Evolutionary conservation across 1,140 invertebrate genomes (phyloP).

Genomic region (Bradysia coprophila): DNA sequence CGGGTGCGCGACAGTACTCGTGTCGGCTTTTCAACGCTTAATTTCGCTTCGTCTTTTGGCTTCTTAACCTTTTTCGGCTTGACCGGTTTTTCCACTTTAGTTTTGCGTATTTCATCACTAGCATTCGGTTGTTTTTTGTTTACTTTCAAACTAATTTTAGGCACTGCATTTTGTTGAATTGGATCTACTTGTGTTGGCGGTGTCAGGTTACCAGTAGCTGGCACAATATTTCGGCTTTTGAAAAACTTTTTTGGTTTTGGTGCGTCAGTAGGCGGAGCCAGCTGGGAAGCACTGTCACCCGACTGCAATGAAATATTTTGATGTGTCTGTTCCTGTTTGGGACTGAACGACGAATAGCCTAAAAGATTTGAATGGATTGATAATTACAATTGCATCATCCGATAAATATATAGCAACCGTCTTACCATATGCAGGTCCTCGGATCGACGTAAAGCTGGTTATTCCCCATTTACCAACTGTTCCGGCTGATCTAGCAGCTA

Average conservation of each 20-base stretch:
- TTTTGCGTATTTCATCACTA: background rate
- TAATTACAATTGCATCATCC: background rate
- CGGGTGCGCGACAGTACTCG: slow-evolving; percentile 17
- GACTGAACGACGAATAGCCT: background rate
- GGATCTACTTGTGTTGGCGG: slow-evolving; percentile 17
- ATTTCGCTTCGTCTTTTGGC: slow-evolving; percentile 12
- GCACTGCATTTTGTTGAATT: slow-evolving; percentile 11
- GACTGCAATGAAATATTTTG: background rate
- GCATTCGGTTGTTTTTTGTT: slow-evolving; percentile 9
- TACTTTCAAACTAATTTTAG: background rate
- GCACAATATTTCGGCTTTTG: slow-evolving; percentile 57
- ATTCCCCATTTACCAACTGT: slow-evolving; percentile 86
- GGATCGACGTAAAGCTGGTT: slow-evolving; percentile 78
- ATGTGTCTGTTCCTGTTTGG: background rate
- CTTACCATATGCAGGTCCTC: slow-evolving; percentile 15
- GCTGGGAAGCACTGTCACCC: slow-evolving; percentile 30
- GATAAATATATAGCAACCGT: background rate
- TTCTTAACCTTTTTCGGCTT: slow-evolving; percentile 17
- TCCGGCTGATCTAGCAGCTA: slow-evolving; percentile 70
- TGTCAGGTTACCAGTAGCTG: slow-evolving; percentile 15
- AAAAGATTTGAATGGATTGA: slow-evolving; percentile 1
- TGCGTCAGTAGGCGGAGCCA: slow-evolving; percentile 16
- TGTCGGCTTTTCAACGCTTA: slow-evolving; percentile 11
- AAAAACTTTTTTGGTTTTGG: slow-evolving; percentile 77
- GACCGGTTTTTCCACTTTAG: slow-evolving; percentile 14